Evolutionary conservation across 2,888 invertebrate species (phyloP).

Genomic region (Platycheirus rosarum): DNA sequence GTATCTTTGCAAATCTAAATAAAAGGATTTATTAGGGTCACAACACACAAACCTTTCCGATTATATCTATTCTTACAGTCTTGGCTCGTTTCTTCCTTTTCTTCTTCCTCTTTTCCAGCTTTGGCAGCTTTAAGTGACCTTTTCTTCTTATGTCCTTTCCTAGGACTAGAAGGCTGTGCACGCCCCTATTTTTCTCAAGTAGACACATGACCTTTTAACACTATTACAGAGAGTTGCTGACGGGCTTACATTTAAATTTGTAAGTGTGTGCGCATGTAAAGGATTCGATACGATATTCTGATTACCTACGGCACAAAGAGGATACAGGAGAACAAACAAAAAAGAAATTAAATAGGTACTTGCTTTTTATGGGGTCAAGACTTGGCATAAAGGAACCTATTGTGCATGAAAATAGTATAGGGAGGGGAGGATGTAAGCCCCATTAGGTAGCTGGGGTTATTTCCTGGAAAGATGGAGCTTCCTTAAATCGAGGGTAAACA

Average conservation of each 20-base stretch:
- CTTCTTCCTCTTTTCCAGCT: conserved; percentile 3
- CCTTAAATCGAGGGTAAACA: conserved; percentile 24
- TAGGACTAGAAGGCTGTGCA: conserved; percentile 39
- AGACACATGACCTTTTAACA: conserved; percentile 68
- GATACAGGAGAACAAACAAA: conserved; percentile 9
- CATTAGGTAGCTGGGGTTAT: conserved; percentile 12
- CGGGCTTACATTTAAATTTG: conserved; percentile 8
- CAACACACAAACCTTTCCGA: conserved; percentile 10
- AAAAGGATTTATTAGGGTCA: conserved; percentile 57
- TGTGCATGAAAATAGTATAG: conserved; percentile 30
- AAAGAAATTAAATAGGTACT: conserved; percentile 21
- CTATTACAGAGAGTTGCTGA: conserved; percentile 26
- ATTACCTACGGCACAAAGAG: conserved; percentile 22
- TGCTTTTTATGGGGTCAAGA: conserved; percentile 38
- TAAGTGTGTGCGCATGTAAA: neutral
- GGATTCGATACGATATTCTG: conserved; percentile 24
- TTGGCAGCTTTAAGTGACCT: conserved; percentile 25
- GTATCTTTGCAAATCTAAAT: conserved; percentile 1
- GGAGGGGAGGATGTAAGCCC: conserved; percentile 1
- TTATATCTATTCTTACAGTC: too few species aligned
- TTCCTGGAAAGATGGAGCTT: conserved; percentile 27
- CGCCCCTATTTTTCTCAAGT: conserved; percentile 55
- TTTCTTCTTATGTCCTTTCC: conserved; percentile 25
- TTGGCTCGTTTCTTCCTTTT: too few species aligned
- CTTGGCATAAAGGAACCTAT: conserved; percentile 35